Evolutionary conservation across 2,113 vertebrate genomes (phyloP).

Genomic region (Boulengeromyrus knoepffleri): DNA sequence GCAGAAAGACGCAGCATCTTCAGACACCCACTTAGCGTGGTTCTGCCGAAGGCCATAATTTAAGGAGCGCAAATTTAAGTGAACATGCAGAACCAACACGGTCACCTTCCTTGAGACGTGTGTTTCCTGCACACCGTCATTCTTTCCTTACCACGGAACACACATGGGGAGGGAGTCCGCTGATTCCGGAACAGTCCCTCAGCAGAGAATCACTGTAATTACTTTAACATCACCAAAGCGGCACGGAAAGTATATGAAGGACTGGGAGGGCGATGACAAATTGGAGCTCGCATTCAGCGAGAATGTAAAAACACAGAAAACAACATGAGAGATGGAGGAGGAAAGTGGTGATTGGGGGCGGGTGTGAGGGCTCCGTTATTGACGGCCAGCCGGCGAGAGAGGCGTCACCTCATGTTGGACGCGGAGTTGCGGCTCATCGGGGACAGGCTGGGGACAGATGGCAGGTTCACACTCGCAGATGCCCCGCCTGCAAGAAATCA

Average conservation of each 20-base stretch:
- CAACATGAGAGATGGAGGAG: conserved; percentile 23
- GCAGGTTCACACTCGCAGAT: conserved; percentile 80
- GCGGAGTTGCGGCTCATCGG: conserved; percentile 81
- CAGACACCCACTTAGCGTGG: neutral
- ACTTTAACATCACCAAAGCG: neutral
- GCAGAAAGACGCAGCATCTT: neutral
- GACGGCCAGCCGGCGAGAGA: conserved; percentile 28
- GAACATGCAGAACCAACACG: neutral
- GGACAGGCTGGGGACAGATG: conserved; percentile 83
- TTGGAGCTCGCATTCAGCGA: neutral
- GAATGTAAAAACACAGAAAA: neutral
- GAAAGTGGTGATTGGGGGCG: neutral
- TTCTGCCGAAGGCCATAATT: neutral
- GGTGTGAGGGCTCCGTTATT: neutral
- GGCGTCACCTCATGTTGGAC: conserved; percentile 90
- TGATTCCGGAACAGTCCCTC: neutral
- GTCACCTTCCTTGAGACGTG: neutral
- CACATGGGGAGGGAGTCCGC: neutral
- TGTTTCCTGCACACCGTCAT: neutral
- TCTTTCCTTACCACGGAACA: neutral
- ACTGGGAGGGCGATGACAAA: neutral
- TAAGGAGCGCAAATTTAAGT: neutral
- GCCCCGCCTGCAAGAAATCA: conserved; percentile 55
- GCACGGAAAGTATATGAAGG: neutral
- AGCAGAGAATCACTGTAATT: neutral